A percentile compares a stretch with the other conserved stretches of the same genome.
These are phyloP conservation scores for Mellivora capensis DNA, from an alignment of 2,113 vertebrate genomes.

Conservation along the genomic window DNA sequence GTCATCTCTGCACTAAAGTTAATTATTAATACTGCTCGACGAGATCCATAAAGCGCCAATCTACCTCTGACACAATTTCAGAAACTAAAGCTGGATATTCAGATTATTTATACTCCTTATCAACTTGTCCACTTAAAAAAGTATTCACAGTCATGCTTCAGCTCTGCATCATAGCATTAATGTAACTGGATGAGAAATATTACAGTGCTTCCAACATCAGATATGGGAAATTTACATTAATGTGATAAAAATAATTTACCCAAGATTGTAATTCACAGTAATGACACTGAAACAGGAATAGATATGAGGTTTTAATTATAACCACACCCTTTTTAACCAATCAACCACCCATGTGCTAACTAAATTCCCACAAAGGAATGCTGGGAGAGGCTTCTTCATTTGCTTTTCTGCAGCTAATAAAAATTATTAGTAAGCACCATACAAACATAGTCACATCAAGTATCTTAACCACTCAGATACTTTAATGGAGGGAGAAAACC, in stretches of 20 bases:
- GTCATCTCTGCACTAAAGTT: slow-evolving; percentile 73
- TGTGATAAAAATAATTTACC: slow-evolving; percentile 55
- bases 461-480: background rate
- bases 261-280: slow-evolving; percentile 45
- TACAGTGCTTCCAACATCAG: slow-evolving; percentile 34
- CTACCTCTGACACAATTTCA: slow-evolving; percentile 63
- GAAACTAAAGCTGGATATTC: slow-evolving; percentile 23
- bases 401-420: slow-evolving; percentile 35
- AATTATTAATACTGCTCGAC: slow-evolving; percentile 74
- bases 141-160: slow-evolving; percentile 43
- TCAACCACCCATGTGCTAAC: background rate
- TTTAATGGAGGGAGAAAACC: background rate
- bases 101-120: slow-evolving; percentile 1
- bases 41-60: slow-evolving; percentile 69
- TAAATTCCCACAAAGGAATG: slow-evolving; percentile 54
- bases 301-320: slow-evolving; percentile 49
- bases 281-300: slow-evolving; percentile 15
- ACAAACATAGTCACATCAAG: background rate
- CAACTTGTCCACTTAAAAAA: slow-evolving; percentile 49
- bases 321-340: slow-evolving; percentile 2
- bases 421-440: background rate
- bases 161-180: slow-evolving; percentile 23
- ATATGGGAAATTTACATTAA: slow-evolving; percentile 42
- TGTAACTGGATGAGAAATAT: slow-evolving; percentile 37
- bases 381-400: background rate